Conservation (phyloP, 2,888 invertebrate genomes). For the Pemphredon lugubris region DNA sequence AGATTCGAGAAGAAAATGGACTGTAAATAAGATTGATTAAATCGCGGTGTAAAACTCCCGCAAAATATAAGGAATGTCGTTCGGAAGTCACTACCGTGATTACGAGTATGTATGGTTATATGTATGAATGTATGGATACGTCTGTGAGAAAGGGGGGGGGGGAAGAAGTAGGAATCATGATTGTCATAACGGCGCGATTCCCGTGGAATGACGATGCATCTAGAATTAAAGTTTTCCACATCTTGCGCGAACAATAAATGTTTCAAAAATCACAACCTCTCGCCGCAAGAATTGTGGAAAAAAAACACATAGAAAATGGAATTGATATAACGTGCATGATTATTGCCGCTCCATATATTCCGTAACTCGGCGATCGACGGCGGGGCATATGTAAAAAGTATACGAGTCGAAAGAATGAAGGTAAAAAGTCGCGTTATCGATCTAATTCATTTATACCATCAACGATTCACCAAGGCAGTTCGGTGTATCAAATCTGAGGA, state of each 20-base stretch:
- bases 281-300: conserved; percentile 1
- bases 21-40: no score
- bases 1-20: no score
- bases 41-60: no score
- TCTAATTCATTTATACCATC: neutral
- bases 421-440: neutral
- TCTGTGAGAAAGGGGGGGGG: conserved; percentile 12
- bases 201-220: conserved; percentile 8
- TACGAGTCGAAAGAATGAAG: conserved; percentile 4
- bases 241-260: conserved; percentile 10
- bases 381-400: neutral
- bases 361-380: no score
- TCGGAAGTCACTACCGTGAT: conserved; percentile 7
- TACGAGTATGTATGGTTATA: conserved; percentile 13
- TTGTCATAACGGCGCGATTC: conserved; percentile 21
- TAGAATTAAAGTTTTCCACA: conserved; percentile 6
- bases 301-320: no score
- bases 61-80: conserved; percentile 45
- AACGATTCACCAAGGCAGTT: neutral
- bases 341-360: no score
- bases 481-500: conserved; percentile 70
- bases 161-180: conserved; percentile 18
- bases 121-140: conserved; percentile 14
- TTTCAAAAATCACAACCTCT: conserved; percentile 24
- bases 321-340: no score